Evolutionary conservation across 2,113 vertebrate genomes (phyloP).

Genomic region (Chaetops frenatus): DNA sequence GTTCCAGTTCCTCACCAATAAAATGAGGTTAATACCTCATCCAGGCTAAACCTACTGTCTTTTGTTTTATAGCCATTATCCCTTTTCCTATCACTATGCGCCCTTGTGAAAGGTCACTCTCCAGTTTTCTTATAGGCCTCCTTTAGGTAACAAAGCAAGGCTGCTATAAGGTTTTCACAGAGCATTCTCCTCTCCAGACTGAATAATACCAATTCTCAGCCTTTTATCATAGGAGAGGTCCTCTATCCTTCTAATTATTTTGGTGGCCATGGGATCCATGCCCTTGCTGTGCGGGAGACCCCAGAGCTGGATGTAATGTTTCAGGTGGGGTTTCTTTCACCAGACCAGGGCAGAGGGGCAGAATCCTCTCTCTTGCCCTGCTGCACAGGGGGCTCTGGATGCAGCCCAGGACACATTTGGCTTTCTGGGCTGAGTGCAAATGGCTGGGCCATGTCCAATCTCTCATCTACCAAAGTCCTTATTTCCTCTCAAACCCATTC

Average conservation of each 20-base stretch:
- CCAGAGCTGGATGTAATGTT: background rate
- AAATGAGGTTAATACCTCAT: background rate
- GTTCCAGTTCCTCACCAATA: background rate
- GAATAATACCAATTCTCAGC: background rate
- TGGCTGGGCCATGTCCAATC: too few species aligned
- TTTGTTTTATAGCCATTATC: background rate
- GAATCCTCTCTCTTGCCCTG: rapidly evolving
- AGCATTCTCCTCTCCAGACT: background rate
- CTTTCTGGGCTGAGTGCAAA: background rate
- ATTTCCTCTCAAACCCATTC: background rate
- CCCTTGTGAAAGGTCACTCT: background rate
- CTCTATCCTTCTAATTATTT: background rate
- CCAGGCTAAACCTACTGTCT: background rate
- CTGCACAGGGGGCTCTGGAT: background rate
- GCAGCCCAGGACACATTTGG: rapidly evolving
- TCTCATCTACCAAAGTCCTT: background rate
- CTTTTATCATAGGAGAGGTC: background rate
- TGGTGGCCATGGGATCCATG: background rate
- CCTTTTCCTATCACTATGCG: background rate
- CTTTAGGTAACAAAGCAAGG: background rate
- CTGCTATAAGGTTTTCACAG: background rate
- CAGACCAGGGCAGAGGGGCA: background rate
- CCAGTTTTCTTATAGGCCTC: background rate
- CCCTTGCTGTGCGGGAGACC: background rate
- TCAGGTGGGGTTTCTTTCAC: background rate